Evolutionary conservation across 2,113 vertebrate species (phyloP).

Genomic region (Gavialis gangeticus): DNA sequence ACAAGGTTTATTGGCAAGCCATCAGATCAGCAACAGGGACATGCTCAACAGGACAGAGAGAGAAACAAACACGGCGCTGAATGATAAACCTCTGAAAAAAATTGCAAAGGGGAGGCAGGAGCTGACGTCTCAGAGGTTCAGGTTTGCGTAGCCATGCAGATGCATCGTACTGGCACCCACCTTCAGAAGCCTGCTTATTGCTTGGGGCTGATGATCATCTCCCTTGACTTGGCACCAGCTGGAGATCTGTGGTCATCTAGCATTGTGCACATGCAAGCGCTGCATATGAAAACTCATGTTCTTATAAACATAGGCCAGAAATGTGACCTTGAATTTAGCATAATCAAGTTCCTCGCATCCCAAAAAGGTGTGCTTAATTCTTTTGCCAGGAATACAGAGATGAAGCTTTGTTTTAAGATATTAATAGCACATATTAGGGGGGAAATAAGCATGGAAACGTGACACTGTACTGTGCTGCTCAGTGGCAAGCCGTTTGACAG

Average conservation of each 20-base stretch:
- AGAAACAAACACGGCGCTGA: not conserved
- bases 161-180: not conserved
- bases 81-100: not conserved
- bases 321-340: not conserved
- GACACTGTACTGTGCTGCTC: not conserved
- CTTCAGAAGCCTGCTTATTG: not conserved
- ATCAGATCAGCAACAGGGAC: not conserved
- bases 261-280: not conserved
- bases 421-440: not conserved
- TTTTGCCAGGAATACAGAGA: not conserved
- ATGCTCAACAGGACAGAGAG: not conserved
- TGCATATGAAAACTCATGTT: not conserved
- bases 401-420: not conserved
- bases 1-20: not conserved
- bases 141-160: not conserved
- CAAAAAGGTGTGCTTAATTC: not conserved
- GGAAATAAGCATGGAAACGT: not conserved
- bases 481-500: not conserved
- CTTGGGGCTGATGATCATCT: not conserved
- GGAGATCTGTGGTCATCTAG: not conserved
- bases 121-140: not conserved
- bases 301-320: not conserved
- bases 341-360: not conserved
- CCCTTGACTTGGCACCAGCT: not conserved
- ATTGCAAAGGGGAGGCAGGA: not conserved